Base-by-base conservation (phyloP, 2,888 invertebrate genomes). In the Dorcus hopei region DNA sequence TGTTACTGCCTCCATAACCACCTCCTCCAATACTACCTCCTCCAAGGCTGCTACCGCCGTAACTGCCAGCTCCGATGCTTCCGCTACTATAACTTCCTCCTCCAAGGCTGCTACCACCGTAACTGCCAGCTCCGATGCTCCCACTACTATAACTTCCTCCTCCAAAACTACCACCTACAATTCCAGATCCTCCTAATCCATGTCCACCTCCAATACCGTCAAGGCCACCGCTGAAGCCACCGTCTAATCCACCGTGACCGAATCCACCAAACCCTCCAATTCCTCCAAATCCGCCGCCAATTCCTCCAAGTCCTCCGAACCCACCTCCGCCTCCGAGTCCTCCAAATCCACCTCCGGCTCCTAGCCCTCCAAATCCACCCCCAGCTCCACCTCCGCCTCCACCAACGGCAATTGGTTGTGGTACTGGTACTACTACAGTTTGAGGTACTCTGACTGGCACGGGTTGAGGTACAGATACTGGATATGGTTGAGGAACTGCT, bases 381-480 rank as follows among this genome's bases (percentile, higher is more conserved):
- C 57, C 57, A 9, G 63, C 63, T 52, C 61, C 62, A 9, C 61
- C 68, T 26, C 49, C 70, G 6, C 68, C 69, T 23, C 70, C 71
- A 52, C 72, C 71, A 49, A 83, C 81, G 0, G 79, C 79, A 0
- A 84, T 79, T 1, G 80, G 80, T 66, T 83, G 82, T 0, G 82
- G 81, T 52, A 84, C 81, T 2, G 83, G 82, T 40, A 83, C 80
- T 1, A 80, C 80, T 0, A 84, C 79, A 1, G 80, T 80, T 67
- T 83, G 83, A 1, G 81, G 55, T 49, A 74, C 68, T 61, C 70
- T 66, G 38, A 74, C 73, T 47, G 72, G 69, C 2, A 82, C 80
- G 0, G 84, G 83, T 52, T 83, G 83, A 7, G 84, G 78, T 0
- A 83, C 78, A 0, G 82, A 80, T 23, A 83, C 83, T 1, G 84